phyloP scores from a whole-genome alignment of 1,140 invertebrate genomes.

The Caenorhabditis remanei region DNA sequence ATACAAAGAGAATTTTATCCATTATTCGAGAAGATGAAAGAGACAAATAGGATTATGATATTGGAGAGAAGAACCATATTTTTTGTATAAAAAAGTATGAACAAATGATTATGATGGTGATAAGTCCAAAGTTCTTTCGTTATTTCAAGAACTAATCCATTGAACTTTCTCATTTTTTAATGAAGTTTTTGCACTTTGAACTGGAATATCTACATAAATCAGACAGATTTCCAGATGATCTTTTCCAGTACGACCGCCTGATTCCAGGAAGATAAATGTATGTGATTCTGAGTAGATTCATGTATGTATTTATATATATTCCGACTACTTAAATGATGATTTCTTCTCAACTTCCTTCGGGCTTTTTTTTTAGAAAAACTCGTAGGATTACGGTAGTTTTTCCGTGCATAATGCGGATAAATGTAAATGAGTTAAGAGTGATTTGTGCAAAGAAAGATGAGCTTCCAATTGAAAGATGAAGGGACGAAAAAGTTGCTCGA shows the following conservation, averaged over 20 bases:
- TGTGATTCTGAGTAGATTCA: no score
- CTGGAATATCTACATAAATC: no score
- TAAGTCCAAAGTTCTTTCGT: no score
- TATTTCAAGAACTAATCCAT: no score
- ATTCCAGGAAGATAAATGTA: no score
- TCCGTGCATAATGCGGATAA: not conserved
- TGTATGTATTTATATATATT: no score
- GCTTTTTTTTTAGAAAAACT: not conserved
- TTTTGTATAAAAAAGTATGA: not conserved
- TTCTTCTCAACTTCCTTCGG: not conserved
- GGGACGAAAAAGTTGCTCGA: conserved; percentile 25
- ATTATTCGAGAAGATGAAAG: conserved; percentile 3
- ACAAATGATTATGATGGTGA: no score
- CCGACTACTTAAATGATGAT: no score
- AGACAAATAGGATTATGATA: conserved; percentile 41
- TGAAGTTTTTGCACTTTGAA: no score
- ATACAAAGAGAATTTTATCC: conserved; percentile 35
- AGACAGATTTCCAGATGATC: no score
- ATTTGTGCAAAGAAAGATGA: not conserved
- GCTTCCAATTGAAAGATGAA: not conserved
- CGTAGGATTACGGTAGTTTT: conserved; percentile 1
- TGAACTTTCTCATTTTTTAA: no score
- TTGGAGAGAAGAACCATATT: not conserved
- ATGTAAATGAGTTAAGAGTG: not conserved
- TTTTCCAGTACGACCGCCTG: no score